phyloP scores from a whole-genome alignment of 2,888 invertebrate species.

The Ischnus inquisitorius region DNA sequence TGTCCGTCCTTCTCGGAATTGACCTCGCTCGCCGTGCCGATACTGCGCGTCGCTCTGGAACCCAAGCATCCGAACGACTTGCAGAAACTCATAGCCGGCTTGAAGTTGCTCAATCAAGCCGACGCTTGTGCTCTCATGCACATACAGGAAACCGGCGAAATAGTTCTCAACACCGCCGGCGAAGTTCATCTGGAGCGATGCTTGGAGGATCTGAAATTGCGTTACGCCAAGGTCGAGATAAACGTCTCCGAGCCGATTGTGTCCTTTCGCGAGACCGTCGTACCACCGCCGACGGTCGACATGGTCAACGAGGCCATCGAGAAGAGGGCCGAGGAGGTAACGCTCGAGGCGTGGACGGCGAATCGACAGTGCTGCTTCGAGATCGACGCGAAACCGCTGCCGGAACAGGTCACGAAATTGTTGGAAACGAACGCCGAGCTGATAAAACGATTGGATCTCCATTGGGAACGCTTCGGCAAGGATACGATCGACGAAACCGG shows the following conservation, averaged over 20 bases:
- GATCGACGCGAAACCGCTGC: conserved; percentile 92
- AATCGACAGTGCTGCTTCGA: conserved; percentile 91
- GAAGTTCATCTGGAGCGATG: conserved; percentile 99
- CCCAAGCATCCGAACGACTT: conserved; percentile 93
- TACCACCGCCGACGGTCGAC: conserved; percentile 92
- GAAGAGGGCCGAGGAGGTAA: conserved; percentile 86
- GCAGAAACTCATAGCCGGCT: conserved; percentile 90
- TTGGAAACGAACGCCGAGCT: conserved; percentile 91
- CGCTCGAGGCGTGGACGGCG: conserved; percentile 87
- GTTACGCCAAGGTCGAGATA: conserved; percentile 95
- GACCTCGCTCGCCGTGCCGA: conserved; percentile 92
- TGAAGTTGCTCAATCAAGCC: conserved; percentile 96
- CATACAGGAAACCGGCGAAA: conserved; percentile 97
- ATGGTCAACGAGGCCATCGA: conserved; percentile 95
- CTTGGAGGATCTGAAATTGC: conserved; percentile 94
- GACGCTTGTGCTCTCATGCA: conserved; percentile 97
- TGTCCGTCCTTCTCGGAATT: conserved; percentile 96
- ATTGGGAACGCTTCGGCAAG: conserved; percentile 82
- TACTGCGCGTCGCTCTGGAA: conserved; percentile 97
- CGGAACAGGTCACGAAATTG: conserved; percentile 89
- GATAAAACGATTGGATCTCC: conserved; percentile 88
- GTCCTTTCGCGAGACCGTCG: conserved; percentile 97
- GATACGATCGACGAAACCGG: conserved; percentile 52
- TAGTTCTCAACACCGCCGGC: conserved; percentile 97
- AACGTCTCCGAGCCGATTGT: conserved; percentile 98